Conservation (phyloP, 1,140 invertebrate genomes). For the Penaeus chinensis region DNA sequence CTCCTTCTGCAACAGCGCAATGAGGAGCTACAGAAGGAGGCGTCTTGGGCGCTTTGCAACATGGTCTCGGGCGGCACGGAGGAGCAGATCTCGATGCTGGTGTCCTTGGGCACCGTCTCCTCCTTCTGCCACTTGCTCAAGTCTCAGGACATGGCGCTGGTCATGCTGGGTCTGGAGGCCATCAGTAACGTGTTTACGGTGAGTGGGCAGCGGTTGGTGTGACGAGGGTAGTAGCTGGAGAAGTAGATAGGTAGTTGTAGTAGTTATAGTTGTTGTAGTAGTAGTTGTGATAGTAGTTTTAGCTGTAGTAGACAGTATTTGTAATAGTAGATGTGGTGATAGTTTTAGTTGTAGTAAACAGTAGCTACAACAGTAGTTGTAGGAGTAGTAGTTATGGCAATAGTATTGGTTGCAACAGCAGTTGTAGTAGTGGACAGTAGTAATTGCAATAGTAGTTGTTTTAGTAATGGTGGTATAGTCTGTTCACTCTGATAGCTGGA, state of each 20-base stretch:
- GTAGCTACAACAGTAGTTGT: too few relatives aligned
- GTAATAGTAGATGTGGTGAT: too few relatives aligned
- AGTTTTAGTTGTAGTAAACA: too few relatives aligned
- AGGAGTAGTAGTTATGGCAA: too few relatives aligned
- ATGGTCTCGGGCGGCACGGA: slow-evolving; percentile 79
- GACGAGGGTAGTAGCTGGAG: not conserved
- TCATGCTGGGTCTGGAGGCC: slow-evolving; percentile 75
- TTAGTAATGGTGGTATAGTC: too few relatives aligned
- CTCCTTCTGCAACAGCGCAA: slow-evolving; percentile 84
- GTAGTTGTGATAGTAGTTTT: too few relatives aligned
- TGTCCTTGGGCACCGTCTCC: slow-evolving; percentile 71
- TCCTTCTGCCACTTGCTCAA: slow-evolving; percentile 72
- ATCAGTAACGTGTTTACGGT: slow-evolving; percentile 74
- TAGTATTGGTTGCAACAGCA: too few relatives aligned
- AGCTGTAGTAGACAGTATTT: too few relatives aligned
- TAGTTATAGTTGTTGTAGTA: too few relatives aligned
- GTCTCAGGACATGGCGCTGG: slow-evolving; percentile 73
- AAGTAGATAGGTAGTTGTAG: not conserved
- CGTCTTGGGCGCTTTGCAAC: slow-evolving; percentile 84
- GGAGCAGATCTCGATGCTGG: slow-evolving; percentile 76
- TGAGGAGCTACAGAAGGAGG: slow-evolving; percentile 83
- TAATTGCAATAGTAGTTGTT: too few relatives aligned
- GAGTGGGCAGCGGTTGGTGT: not conserved
- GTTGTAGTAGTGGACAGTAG: too few relatives aligned
- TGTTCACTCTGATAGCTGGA: too few relatives aligned